Percentiles rank a stretch among this genome's conserved stretches.
Evolutionary conservation across 1,140 invertebrate genomes (phyloP).

Genomic region (Hirudo medicinalis): DNA sequence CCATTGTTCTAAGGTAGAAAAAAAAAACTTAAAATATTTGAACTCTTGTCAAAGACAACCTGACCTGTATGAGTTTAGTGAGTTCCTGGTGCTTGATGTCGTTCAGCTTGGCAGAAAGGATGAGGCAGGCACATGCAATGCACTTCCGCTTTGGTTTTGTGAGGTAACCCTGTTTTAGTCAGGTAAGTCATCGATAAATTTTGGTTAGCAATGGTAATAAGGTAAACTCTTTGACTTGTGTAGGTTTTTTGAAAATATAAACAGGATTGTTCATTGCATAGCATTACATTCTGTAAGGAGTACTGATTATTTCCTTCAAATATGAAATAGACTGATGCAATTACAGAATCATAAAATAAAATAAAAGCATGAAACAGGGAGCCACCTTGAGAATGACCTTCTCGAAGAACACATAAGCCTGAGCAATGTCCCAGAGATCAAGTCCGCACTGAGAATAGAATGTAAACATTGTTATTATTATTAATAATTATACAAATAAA

Average conservation of each 20-base stretch:
- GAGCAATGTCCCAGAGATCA: slow-evolving; percentile 80
- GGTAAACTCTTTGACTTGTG: neutral
- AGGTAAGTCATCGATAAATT: neutral
- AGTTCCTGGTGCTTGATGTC: slow-evolving; percentile 81
- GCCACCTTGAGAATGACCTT: slow-evolving; percentile 71
- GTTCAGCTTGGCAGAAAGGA: slow-evolving; percentile 87
- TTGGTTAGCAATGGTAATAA: neutral
- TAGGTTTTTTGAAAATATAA: neutral
- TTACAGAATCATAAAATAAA: neutral
- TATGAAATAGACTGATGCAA: neutral
- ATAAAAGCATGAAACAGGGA: neutral
- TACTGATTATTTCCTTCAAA: neutral
- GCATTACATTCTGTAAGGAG: neutral
- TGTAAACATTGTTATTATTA: slow-evolving; percentile 19
- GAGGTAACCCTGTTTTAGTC: slow-evolving; percentile 55
- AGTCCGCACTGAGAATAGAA: slow-evolving; percentile 49
- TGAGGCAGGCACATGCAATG: slow-evolving; percentile 81
- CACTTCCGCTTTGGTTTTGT: slow-evolving; percentile 89
- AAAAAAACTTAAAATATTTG: slow-evolving; percentile 1
- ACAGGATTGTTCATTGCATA: neutral
- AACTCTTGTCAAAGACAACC: neutral
- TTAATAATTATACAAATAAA: slow-evolving; percentile 12
- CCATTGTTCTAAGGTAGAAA: neutral
- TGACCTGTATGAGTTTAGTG: slow-evolving; percentile 71
- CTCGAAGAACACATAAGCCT: slow-evolving; percentile 94